These are phyloP conservation scores for Scolanthus callimorphus DNA, from an alignment of 92 coral and sea anemone genomes.

Conservation along the genomic window DNA sequence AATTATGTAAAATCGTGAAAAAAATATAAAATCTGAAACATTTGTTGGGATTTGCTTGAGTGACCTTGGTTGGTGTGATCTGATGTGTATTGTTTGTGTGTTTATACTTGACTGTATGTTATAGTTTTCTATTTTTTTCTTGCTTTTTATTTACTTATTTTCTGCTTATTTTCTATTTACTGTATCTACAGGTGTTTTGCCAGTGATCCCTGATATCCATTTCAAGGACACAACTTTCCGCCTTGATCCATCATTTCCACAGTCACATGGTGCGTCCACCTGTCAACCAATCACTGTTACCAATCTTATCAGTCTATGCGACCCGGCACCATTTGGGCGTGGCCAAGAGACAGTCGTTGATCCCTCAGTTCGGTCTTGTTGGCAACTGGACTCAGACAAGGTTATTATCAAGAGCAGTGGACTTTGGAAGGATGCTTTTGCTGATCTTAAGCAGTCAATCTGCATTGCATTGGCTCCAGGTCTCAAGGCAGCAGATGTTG, in stretches of 20 bases:
- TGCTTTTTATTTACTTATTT: too few species aligned
- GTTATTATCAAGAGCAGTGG: conserved; percentile 12
- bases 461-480: conserved; percentile 32
- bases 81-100: too few species aligned
- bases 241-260: conserved; percentile 23
- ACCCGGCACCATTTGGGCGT: conserved; percentile 36
- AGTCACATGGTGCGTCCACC: not conserved
- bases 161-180: too few species aligned
- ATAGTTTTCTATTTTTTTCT: too few species aligned
- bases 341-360: conserved; percentile 27
- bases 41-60: too few species aligned
- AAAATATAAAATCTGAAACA: too few species aligned
- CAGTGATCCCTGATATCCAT: conserved; percentile 29
- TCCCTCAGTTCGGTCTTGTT: conserved; percentile 28
- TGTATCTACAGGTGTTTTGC: conserved; percentile 19
- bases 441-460: conserved; percentile 25
- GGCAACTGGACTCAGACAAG: conserved; percentile 38
- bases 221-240: conserved; percentile 12
- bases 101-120: too few species aligned
- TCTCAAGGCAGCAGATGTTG: conserved; percentile 9
- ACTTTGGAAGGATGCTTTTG: conserved; percentile 16
- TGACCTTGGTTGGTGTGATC: too few species aligned
- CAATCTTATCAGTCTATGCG: conserved; percentile 27
- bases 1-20: too few species aligned
- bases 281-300: conserved; percentile 14